A percentile compares a stretch with the other conserved stretches of the same genome.
phyloP scores from a whole-genome alignment of 2,797 vertebrate genomes.

The Lagocephalus sceleratus region DNA sequence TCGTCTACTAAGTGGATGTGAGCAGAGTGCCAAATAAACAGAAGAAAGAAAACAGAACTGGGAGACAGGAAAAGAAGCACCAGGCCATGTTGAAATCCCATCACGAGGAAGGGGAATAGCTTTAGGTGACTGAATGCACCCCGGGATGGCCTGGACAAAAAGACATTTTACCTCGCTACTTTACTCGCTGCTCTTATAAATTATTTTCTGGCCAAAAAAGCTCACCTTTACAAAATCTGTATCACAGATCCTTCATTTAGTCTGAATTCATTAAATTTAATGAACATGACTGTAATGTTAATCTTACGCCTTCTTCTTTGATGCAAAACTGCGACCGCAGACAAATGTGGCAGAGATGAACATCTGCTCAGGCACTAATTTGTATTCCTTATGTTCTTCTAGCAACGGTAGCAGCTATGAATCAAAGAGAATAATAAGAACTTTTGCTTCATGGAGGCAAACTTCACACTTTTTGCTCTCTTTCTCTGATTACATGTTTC shows the following conservation, averaged over 20 bases:
- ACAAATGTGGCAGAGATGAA: slow-evolving; percentile 43
- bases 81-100: slow-evolving; percentile 61
- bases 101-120: slow-evolving; percentile 57
- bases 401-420: slow-evolving; percentile 38
- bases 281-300: slow-evolving; percentile 26
- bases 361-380: slow-evolving; percentile 58
- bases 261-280: no score
- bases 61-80: slow-evolving; percentile 43
- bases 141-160: slow-evolving; percentile 49
- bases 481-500: slow-evolving; percentile 13
- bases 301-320: no score
- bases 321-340: slow-evolving; percentile 53
- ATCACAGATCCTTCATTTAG: no score
- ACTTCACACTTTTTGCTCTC: slow-evolving; percentile 35
- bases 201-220: slow-evolving; percentile 8
- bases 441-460: slow-evolving; percentile 45
- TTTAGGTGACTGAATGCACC: slow-evolving; percentile 50
- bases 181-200: slow-evolving; percentile 43
- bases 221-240: slow-evolving; percentile 7
- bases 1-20: slow-evolving; percentile 7
- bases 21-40: slow-evolving; percentile 27
- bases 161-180: slow-evolving; percentile 53
- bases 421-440: slow-evolving; percentile 36
- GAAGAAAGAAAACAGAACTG: slow-evolving; percentile 10
- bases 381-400: slow-evolving; percentile 53